Conservation (phyloP, 2,797 vertebrate genomes). For the Carcharodon carcharias region DNA sequence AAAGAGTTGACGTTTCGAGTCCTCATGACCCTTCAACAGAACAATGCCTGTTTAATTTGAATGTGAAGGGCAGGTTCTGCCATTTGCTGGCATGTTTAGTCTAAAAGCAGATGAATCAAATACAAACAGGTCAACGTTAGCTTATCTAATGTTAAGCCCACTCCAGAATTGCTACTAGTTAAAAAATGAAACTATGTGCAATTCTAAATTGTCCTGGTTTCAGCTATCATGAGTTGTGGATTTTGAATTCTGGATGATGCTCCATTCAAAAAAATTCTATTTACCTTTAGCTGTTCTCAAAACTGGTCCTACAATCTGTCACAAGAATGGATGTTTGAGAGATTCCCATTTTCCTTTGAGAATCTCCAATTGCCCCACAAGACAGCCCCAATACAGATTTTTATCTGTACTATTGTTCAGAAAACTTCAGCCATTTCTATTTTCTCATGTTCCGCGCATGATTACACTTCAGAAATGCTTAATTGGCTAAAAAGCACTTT, state of each 20-base stretch:
- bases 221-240: background rate
- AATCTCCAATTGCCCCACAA: background rate
- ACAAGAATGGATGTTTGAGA: background rate
- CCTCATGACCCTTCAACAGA: too few relatives aligned
- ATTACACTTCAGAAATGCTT: background rate
- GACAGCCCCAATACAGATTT: background rate
- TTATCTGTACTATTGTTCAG: background rate
- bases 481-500: background rate
- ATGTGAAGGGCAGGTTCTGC: background rate
- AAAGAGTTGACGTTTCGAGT: too few relatives aligned
- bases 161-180: background rate
- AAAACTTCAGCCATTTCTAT: background rate
- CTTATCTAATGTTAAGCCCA: background rate
- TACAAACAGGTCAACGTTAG: background rate
- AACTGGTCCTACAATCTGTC: background rate
- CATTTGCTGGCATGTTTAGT: background rate
- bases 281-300: background rate
- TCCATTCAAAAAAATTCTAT: background rate
- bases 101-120: background rate
- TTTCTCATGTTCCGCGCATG: background rate
- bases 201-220: background rate
- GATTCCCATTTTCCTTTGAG: background rate
- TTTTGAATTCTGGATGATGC: background rate
- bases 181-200: background rate
- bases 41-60: background rate